Evolutionary conservation across 2,113 vertebrate genomes (phyloP), one percentile per base, ranked within the genome.

Genomic region (Oceanodroma tethys): DNA sequence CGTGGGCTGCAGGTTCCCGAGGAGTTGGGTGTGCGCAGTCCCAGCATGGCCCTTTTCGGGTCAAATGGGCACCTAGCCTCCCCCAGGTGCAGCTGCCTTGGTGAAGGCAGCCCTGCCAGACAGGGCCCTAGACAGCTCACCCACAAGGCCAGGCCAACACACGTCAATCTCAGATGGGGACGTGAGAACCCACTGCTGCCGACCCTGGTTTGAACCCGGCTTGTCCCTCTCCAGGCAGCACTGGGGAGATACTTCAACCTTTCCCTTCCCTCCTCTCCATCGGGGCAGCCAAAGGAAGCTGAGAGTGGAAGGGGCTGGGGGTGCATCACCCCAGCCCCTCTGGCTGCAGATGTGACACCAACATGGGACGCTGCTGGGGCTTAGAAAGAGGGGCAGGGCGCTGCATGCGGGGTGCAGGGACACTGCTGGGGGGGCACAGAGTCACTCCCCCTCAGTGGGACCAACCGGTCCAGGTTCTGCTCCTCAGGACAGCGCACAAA

Each of bases 241-340:
- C n/a, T 58, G 73, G 40, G 15, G 53, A 60, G 50, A 11, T 15
- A 15, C 42, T 78, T 52, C 16, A 8, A 7, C 40, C 36, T 43
- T 22, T 48, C 38, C 34, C 19, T 32, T 53, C 21, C 13, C 42
- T 91, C 4, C 18, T 5, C 21, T 86, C 20, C 48, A 5, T 2
- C 1, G 1, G 66, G 38, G 19, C 52, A 83, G 88, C 55, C 72
- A 53, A 45, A 78, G 45, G 32, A 60, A 55, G 32, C 68, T 29
- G 76, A 36, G 45, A 60, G 30, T 1, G 1, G 22, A 16, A 5
- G 4, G 18, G 14, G 9, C 11, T 0, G 0, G 16, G 13, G 7
- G 10, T 34, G 25, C 10, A 17, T 30, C 45, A 13, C 10, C n/a
- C 13, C 30, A 34, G 30, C 4, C n/a, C 23, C 48, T 56, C 42